These are phyloP conservation scores for Watsonalla cultraria DNA, from an alignment of 2,888 invertebrate species.

Conservation along the genomic window DNA sequence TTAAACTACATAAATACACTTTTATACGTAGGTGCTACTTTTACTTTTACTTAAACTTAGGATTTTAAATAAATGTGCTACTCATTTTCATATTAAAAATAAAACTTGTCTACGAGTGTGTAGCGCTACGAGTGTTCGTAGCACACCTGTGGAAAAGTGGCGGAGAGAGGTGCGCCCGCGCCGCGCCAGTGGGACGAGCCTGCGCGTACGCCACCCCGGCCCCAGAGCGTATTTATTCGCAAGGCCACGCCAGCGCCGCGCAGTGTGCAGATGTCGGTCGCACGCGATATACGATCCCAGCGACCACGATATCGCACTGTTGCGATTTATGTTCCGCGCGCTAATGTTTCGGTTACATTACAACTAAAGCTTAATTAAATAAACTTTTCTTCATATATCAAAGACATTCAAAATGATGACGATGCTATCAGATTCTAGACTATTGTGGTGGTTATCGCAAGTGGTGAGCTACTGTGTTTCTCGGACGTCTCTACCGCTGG, in stretches of 20 bases:
- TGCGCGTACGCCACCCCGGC: slow-evolving; percentile 53
- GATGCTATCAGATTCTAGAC: slow-evolving; percentile 65
- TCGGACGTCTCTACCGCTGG: slow-evolving; percentile 57
- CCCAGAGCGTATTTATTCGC: slow-evolving; percentile 69
- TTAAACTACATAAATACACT: no score
- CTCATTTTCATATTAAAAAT: slow-evolving; percentile 13
- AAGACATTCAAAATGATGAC: slow-evolving; percentile 52
- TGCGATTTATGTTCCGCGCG: slow-evolving; percentile 58
- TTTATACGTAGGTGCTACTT: no score
- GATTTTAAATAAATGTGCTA: neutral
- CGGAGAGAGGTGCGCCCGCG: slow-evolving; percentile 59
- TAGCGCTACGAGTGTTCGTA: slow-evolving; percentile 44
- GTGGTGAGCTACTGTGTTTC: slow-evolving; percentile 64
- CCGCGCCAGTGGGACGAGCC: slow-evolving; percentile 56
- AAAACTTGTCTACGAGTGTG: slow-evolving; percentile 44
- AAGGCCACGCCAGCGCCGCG: slow-evolving; percentile 72
- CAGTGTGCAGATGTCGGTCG: slow-evolving; percentile 72
- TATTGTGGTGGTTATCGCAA: slow-evolving; percentile 76
- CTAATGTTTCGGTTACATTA: slow-evolving; percentile 55
- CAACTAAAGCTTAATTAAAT: slow-evolving; percentile 32
- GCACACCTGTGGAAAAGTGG: slow-evolving; percentile 47
- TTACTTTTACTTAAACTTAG: no score
- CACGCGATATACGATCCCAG: slow-evolving; percentile 63
- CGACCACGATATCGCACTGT: slow-evolving; percentile 48
- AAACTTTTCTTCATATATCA: slow-evolving; percentile 23